Percentiles rank a stretch among this genome's conserved stretches.
Conservation (phyloP, 2,797 vertebrate genomes). For the Paramormyrops hopkinsi region DNA sequence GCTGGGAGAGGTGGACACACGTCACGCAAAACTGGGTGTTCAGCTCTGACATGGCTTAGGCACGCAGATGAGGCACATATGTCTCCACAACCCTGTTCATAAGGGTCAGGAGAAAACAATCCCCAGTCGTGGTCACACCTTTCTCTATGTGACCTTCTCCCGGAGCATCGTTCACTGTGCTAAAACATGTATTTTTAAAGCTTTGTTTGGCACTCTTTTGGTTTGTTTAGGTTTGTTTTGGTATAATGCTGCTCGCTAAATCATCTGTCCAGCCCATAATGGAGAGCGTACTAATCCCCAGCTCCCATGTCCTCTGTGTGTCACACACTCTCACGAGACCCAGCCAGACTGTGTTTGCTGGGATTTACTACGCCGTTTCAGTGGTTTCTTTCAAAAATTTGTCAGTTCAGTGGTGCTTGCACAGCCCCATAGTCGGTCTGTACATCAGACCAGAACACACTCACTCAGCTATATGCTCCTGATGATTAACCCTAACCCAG, state of each 20-base stretch:
- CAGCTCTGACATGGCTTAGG: background rate
- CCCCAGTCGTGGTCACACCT: background rate
- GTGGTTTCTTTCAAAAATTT: background rate
- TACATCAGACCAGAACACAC: background rate
- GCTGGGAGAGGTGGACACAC: background rate
- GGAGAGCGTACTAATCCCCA: background rate
- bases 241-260: background rate
- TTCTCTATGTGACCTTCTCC: background rate
- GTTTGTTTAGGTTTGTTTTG: background rate
- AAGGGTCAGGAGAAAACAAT: background rate
- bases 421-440: background rate
- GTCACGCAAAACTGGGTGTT: background rate
- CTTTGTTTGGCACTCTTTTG: background rate
- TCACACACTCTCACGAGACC: background rate
- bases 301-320: background rate
- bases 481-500: background rate
- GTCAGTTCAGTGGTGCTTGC: background rate
- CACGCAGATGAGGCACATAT: background rate
- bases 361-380: background rate
- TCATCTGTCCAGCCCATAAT: background rate
- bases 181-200: background rate
- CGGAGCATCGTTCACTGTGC: background rate
- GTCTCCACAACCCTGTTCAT: background rate
- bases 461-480: background rate
- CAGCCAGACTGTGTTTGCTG: background rate